Conservation (phyloP, 2,113 vertebrate species). For the Dolichallabes microphthalmus region DNA sequence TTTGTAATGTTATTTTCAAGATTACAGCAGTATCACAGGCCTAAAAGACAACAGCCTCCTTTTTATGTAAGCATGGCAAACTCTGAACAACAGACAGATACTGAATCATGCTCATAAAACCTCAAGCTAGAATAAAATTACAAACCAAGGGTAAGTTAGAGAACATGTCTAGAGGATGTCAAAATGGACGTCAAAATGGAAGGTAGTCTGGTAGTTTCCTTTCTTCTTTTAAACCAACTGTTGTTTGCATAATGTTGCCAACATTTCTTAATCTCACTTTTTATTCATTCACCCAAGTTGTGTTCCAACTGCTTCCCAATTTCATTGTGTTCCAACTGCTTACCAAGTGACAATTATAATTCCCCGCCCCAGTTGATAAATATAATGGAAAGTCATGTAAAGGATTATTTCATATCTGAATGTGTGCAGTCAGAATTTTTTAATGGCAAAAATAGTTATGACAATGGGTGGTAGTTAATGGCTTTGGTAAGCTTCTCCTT, state of each 20-base stretch:
- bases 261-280: not conserved
- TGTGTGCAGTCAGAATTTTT: not conserved
- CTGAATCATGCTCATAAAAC: not conserved
- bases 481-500: conserved; percentile 23
- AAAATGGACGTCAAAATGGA: not conserved
- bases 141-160: not conserved
- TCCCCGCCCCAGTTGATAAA: not conserved
- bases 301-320: not conserved
- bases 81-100: not conserved
- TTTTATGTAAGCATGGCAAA: not conserved
- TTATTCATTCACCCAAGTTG: not conserved
- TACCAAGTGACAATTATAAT: conserved; percentile 18
- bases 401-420: not conserved
- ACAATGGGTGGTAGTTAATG: conserved; percentile 15
- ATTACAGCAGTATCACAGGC: not conserved
- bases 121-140: not conserved
- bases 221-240: not conserved
- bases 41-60: not conserved
- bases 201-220: not conserved
- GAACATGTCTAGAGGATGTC: too few species aligned
- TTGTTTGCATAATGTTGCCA: not conserved
- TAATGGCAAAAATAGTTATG: not conserved
- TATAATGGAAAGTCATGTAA: not conserved
- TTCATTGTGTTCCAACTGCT: not conserved
- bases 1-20: not conserved